These are phyloP conservation scores for Lucifuga dentata DNA, from an alignment of 2,113 vertebrate genomes.

Conservation along the genomic window DNA sequence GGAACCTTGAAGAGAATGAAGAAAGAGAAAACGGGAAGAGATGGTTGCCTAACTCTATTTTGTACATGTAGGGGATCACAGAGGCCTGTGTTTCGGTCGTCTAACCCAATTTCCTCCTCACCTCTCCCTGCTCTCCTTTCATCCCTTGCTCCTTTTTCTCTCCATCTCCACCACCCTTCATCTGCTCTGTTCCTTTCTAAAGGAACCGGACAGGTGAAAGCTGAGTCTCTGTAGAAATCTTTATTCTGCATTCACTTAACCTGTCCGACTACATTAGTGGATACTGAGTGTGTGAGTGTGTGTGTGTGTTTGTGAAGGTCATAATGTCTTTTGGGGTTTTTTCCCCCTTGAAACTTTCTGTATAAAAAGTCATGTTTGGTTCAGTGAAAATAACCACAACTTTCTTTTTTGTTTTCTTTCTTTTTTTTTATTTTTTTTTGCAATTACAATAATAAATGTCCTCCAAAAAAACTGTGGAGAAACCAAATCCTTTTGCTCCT, in stretches of 20 bases:
- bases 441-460: slow-evolving; percentile 40
- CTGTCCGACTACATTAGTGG: slow-evolving; percentile 19
- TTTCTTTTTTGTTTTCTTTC: too few species aligned
- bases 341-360: slow-evolving; percentile 10
- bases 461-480: slow-evolving; percentile 37
- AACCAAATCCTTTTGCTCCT: slow-evolving; percentile 48
- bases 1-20: slow-evolving; percentile 25
- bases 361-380: slow-evolving; percentile 5
- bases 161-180: slow-evolving; percentile 1
- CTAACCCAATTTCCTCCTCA: slow-evolving; percentile 26
- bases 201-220: slow-evolving; percentile 26
- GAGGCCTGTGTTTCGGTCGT: slow-evolving; percentile 11
- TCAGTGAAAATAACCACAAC: slow-evolving; percentile 26
- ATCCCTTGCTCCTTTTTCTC: slow-evolving; percentile 8
- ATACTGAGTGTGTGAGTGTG: neutral
- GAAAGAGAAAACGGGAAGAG: neutral
- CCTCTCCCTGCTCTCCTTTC: slow-evolving; percentile 6
- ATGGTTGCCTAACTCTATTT: slow-evolving; percentile 34
- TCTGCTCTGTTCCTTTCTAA: slow-evolving; percentile 12
- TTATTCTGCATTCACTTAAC: slow-evolving; percentile 23
- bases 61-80: slow-evolving; percentile 20
- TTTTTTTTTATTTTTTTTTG: too few species aligned
- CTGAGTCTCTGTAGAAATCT: slow-evolving; percentile 22
- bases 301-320: neutral
- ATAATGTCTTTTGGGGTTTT: slow-evolving; percentile 1